A percentile compares a stretch with the other conserved stretches of the same genome.
Evolutionary conservation across 2,888 invertebrate species (phyloP).

Genomic region (Belgica antarctica): DNA sequence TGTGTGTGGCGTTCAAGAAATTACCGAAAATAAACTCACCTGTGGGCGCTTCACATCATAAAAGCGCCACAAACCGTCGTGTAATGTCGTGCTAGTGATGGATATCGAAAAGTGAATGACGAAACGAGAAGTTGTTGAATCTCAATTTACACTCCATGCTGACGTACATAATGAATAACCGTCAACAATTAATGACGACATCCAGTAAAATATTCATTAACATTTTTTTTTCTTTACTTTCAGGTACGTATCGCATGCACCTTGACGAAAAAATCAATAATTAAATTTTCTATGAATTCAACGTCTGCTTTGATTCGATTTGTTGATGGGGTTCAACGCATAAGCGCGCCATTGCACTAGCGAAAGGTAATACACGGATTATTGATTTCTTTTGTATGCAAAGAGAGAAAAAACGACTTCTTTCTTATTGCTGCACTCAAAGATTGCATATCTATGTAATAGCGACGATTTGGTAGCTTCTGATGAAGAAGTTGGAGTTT

Average conservation of each 20-base stretch:
- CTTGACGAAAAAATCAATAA: conserved; percentile 35
- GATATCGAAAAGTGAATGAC: background rate
- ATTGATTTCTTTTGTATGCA: background rate
- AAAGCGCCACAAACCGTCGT: background rate
- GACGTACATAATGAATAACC: background rate
- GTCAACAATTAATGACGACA: background rate
- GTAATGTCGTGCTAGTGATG: background rate
- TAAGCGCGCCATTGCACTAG: conserved; percentile 23
- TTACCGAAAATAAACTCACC: background rate
- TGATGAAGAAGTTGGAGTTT: no score
- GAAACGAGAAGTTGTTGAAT: background rate
- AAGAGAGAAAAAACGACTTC: background rate
- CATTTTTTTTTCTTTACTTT: conserved; percentile 25
- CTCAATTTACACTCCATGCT: background rate
- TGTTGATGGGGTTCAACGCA: background rate
- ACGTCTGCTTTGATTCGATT: background rate
- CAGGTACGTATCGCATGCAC: conserved; percentile 26
- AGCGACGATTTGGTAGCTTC: no score
- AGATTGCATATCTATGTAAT: background rate
- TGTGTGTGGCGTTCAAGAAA: background rate
- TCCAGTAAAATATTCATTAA: conserved; percentile 8
- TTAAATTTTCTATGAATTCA: conserved; percentile 32
- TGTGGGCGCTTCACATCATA: background rate
- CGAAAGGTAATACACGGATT: conserved; percentile 30
- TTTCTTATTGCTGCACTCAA: background rate